Percentiles rank a stretch among this genome's conserved stretches.
phyloP scores from a whole-genome alignment of 2,797 vertebrate genomes.

The Pogonophryne albipinna region DNA sequence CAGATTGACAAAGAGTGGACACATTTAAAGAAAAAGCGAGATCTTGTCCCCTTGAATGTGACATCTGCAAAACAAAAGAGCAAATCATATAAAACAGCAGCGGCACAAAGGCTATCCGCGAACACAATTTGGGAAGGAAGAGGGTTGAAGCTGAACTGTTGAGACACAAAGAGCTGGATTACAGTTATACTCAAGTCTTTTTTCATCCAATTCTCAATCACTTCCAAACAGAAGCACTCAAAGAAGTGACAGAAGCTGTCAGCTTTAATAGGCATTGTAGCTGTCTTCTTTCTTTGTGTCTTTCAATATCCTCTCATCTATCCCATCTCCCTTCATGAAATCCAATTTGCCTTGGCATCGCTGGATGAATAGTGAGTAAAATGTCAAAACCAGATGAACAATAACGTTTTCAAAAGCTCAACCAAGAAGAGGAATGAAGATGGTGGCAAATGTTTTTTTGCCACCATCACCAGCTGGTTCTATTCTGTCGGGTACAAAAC shows the following conservation, averaged over 20 bases:
- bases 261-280: constrained; percentile 51
- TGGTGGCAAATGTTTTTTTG: background rate
- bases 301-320: constrained; percentile 63
- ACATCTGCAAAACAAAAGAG: constrained; percentile 8
- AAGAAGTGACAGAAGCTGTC: constrained; percentile 64
- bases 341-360: constrained; percentile 60
- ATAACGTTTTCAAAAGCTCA: constrained; percentile 58
- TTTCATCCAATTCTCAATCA: constrained; percentile 41
- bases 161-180: constrained; percentile 48
- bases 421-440: constrained; percentile 26
- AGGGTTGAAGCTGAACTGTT: constrained; percentile 30
- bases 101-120: background rate
- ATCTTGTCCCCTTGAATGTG: constrained; percentile 17
- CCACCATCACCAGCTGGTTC: constrained; percentile 5
- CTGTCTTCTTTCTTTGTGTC: constrained; percentile 44
- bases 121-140: background rate
- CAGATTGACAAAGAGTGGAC: background rate
- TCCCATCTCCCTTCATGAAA: constrained; percentile 52
- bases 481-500: constrained; percentile 14
- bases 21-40: background rate
- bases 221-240: constrained; percentile 53
- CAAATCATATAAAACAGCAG: constrained; percentile 22
- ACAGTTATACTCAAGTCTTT: constrained; percentile 15
- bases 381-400: constrained; percentile 60
- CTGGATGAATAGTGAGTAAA: constrained; percentile 52